These are phyloP conservation scores for Cyanocitta stelleri DNA, from an alignment of 2,113 vertebrate species.

Conservation along the genomic window DNA sequence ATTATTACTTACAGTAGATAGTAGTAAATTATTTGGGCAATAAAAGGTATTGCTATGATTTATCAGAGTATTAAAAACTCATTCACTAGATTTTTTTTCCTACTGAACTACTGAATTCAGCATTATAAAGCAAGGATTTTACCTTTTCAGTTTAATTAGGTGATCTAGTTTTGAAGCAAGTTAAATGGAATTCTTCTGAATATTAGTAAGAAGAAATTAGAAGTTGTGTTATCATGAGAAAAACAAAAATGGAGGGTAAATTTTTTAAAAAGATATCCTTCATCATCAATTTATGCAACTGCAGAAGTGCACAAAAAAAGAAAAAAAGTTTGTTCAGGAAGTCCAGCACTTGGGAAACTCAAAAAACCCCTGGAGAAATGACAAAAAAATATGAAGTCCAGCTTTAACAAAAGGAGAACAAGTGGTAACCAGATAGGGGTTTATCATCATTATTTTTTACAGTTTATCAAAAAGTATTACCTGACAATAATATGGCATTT, in stretches of 20 bases:
- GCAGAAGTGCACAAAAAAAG: neutral
- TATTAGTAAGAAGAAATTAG: neutral
- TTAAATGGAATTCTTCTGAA: neutral
- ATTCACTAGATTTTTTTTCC: neutral
- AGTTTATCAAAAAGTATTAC: neutral
- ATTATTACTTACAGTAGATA: constrained; percentile 1
- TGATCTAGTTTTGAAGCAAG: neutral
- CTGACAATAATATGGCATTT: neutral
- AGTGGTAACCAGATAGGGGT: neutral
- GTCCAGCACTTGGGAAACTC: neutral
- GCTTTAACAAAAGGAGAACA: neutral
- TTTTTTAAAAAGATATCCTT: neutral
- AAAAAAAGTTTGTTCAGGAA: neutral
- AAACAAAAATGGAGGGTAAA: neutral
- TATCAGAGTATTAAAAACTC: constrained; percentile 27
- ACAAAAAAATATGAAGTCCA: neutral
- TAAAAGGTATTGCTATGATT: constrained; percentile 21
- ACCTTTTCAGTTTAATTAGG: neutral
- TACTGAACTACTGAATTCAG: neutral
- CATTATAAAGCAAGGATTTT: neutral
- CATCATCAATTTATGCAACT: neutral
- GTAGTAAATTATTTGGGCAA: constrained; percentile 8
- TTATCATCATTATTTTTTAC: neutral
- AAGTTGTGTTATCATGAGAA: neutral
- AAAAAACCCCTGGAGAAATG: neutral